These are phyloP conservation scores for Kryptolebias marmoratus DNA, from an alignment of 2,113 vertebrate species.

Conservation along the genomic window DNA sequence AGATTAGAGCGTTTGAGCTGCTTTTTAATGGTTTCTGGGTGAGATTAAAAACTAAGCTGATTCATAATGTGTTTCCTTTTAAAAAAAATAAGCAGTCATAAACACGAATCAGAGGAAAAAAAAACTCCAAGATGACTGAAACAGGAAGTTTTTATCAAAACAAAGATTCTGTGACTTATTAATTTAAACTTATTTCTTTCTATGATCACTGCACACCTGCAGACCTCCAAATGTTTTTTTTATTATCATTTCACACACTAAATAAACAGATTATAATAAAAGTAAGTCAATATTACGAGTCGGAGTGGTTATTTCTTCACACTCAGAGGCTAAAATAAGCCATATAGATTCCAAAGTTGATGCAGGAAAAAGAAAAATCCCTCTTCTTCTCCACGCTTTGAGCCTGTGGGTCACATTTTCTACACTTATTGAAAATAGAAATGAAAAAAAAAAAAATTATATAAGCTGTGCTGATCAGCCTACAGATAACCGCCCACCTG, in stretches of 20 bases:
- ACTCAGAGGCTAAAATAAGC: constrained; percentile 47
- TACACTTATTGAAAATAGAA: constrained; percentile 73
- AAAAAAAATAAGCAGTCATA: constrained; percentile 53
- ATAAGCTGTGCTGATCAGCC: constrained; percentile 76
- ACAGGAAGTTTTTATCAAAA: constrained; percentile 18
- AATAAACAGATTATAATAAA: not conserved
- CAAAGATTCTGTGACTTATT: not conserved
- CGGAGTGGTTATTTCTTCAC: constrained; percentile 44
- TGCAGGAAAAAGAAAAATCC: constrained; percentile 67
- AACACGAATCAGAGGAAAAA: constrained; percentile 44
- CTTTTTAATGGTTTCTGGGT: constrained; percentile 76
- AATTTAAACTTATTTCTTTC: not conserved
- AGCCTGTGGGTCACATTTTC: constrained; percentile 71
- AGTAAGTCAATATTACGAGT: constrained; percentile 46
- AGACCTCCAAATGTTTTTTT: not conserved
- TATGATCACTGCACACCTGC: constrained; percentile 5
- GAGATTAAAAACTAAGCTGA: constrained; percentile 81
- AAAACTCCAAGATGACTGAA: constrained; percentile 14
- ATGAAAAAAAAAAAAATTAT: constrained; percentile 69
- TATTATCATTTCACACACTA: no score
- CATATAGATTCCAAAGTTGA: constrained; percentile 58
- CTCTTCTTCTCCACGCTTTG: constrained; percentile 51
- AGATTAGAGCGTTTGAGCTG: constrained; percentile 81
- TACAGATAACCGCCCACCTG: constrained; percentile 76
- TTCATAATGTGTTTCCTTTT: constrained; percentile 73